phyloP scores from a whole-genome alignment of 2,888 invertebrate species.

The Phasia obesa region DNA sequence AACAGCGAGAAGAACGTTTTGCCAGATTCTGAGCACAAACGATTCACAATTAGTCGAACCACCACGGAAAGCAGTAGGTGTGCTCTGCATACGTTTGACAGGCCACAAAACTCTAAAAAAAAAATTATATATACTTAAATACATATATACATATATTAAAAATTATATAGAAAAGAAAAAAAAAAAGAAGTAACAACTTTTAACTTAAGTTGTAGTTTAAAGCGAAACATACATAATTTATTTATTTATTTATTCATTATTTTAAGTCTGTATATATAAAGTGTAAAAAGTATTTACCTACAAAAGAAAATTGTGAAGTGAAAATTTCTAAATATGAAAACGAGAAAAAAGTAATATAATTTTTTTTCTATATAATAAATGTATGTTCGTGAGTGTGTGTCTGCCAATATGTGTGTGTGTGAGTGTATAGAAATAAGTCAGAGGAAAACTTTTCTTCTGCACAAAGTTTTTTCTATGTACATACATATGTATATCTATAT shows the following conservation, averaged over 20 bases:
- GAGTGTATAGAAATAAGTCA: conserved; percentile 59
- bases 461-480: conserved; percentile 55
- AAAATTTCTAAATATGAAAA: conserved; percentile 69
- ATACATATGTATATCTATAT: conserved; percentile 40
- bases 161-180: conserved; percentile 61
- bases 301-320: conserved; percentile 57
- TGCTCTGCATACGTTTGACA: conserved; percentile 70
- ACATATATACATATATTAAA: conserved; percentile 48
- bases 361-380: conserved; percentile 58
- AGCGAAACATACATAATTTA: conserved; percentile 61
- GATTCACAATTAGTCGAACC: conserved; percentile 68
- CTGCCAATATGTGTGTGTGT: conserved; percentile 23
- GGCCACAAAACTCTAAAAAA: conserved; percentile 67
- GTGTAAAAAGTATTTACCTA: conserved; percentile 44
- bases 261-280: conserved; percentile 30
- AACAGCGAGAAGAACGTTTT: conserved; percentile 59
- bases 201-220: conserved; percentile 69
- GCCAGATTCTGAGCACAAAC: conserved; percentile 66
- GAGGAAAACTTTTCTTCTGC: conserved; percentile 67
- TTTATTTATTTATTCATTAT: conserved; percentile 38
- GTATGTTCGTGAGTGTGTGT: conserved; percentile 47
- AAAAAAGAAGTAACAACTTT: conserved; percentile 57
- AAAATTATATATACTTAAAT: conserved; percentile 46
- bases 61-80: conserved; percentile 69
- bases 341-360: conserved; percentile 70